Percentiles rank a stretch among this genome's conserved stretches.
phyloP scores from a whole-genome alignment of 2,888 invertebrate species.

The Caenorhabditis sp. region DNA sequence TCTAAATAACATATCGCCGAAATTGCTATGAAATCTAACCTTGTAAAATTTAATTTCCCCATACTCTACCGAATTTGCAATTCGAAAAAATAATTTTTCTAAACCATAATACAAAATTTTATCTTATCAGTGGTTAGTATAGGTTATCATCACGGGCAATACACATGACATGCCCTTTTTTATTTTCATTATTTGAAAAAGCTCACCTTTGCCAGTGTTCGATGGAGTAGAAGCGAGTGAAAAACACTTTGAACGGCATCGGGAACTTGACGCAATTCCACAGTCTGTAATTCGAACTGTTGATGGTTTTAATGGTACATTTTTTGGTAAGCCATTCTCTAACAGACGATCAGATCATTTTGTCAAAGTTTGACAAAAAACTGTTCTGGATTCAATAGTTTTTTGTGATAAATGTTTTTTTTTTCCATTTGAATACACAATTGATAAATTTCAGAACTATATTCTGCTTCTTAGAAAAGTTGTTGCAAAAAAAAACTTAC shows the following conservation, averaged over 20 bases:
- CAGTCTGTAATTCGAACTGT: constrained; percentile 67
- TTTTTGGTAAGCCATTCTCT: too few species aligned
- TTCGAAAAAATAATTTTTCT: neutral
- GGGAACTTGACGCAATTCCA: constrained; percentile 72
- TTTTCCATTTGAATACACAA: too few species aligned
- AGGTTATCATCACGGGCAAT: neutral
- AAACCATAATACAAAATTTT: neutral
- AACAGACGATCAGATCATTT: too few species aligned
- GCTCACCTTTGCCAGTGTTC: constrained; percentile 73
- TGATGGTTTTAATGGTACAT: too few species aligned
- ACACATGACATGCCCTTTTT: neutral
- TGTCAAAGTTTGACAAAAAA: too few species aligned
- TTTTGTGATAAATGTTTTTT: too few species aligned
- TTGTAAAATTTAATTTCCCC: neutral
- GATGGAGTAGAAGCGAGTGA: constrained; percentile 74
- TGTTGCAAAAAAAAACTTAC: constrained; percentile 47
- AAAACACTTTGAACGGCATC: constrained; percentile 72
- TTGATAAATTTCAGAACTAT: too few species aligned
- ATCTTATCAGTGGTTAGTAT: neutral
- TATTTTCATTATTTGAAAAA: neutral
- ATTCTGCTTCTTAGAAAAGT: too few species aligned
- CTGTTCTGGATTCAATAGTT: too few species aligned
- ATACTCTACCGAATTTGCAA: neutral
- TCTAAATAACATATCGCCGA: neutral
- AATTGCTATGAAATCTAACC: neutral